Base-by-base conservation (phyloP, 92 coral and sea anemone genomes). In the Bergia puertoricense region DNA sequence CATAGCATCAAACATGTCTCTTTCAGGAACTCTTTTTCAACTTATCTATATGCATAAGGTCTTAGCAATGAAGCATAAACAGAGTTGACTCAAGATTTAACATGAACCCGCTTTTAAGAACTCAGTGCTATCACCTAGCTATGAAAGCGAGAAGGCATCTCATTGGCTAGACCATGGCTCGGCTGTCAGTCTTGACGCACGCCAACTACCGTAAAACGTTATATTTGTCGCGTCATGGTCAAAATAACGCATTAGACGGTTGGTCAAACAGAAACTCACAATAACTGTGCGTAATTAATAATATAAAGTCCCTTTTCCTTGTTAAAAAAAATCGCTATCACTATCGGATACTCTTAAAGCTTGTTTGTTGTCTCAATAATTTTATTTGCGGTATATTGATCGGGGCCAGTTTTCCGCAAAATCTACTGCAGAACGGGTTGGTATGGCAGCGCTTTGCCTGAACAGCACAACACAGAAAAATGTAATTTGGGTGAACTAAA, bases 211-310 rank as follows among this genome's bases (percentile, higher is more conserved):
- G 79, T 76, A 40, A 16, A 40, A 41, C 51, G 11, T 11, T 76
- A 80, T 14, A 80, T 13, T 45, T 36, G 45, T 23, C 54, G 9
- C 8, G 71, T 41, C 45, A 36, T 59, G 68, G 67, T 71, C 74
- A 71, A 48, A 46, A 51, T 68, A 5, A 23, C 66, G 50, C 77
- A 84, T 84, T 84, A 73, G 30, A 44, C 87, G 86, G 66, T 68
- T 72, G 87, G 87, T 37, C 18, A 72, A 69, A 84, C 77, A 84
- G 38, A 74, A 71, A 69, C 65, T 39, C 30, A 6, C 16, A 16
- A 42, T 48, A 69, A 74, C 87, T 84, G 87, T 68, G 67, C 44
- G 79, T 69, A 8, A 82, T 42, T 65, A 71, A 46, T 36, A 84
- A 71, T 69, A 84, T 46, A 84, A 14, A 16, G 13, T 48, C 36